Conservation (phyloP, 1,140 invertebrate species). For the Schlechtendalia chinensis region DNA sequence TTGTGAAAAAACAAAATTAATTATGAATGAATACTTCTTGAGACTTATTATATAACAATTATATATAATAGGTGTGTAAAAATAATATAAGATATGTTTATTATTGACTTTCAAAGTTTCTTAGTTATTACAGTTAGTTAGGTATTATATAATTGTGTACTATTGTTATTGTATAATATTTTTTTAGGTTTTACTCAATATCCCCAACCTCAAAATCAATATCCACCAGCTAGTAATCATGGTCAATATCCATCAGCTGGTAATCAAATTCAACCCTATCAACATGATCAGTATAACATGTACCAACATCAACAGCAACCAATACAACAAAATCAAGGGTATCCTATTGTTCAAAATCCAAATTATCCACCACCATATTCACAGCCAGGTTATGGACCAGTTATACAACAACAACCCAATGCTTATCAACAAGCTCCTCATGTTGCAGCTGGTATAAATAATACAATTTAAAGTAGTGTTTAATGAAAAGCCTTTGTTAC, state of each 20-base stretch:
- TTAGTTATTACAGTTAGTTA: too few species aligned
- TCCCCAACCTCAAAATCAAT: slow-evolving; percentile 20
- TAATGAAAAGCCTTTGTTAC: too few species aligned
- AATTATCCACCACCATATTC: slow-evolving; percentile 38
- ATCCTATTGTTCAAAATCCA: slow-evolving; percentile 1
- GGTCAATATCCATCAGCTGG: slow-evolving; percentile 5
- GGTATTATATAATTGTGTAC: too few species aligned
- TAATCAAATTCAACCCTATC: slow-evolving; percentile 16
- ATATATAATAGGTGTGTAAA: too few species aligned
- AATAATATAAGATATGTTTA: too few species aligned
- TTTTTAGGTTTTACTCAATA: slow-evolving; percentile 37
- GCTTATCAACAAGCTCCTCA: slow-evolving; percentile 26
- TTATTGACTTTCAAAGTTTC: too few species aligned
- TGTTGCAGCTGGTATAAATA: neutral
- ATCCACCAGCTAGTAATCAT: slow-evolving; percentile 17
- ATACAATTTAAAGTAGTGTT: neutral
- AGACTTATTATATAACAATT: too few species aligned
- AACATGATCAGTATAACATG: slow-evolving; percentile 39
- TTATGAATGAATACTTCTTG: too few species aligned
- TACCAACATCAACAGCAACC: slow-evolving; percentile 24
- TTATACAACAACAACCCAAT: slow-evolving; percentile 26
- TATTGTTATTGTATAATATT: neutral
- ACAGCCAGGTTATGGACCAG: slow-evolving; percentile 27
- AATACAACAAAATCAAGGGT: slow-evolving; percentile 19
- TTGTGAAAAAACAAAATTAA: too few species aligned